Evolutionary conservation across 2,113 vertebrate genomes (phyloP), one percentile per base, ranked within the genome.

Genomic region (Syrrhaptes paradoxus): DNA sequence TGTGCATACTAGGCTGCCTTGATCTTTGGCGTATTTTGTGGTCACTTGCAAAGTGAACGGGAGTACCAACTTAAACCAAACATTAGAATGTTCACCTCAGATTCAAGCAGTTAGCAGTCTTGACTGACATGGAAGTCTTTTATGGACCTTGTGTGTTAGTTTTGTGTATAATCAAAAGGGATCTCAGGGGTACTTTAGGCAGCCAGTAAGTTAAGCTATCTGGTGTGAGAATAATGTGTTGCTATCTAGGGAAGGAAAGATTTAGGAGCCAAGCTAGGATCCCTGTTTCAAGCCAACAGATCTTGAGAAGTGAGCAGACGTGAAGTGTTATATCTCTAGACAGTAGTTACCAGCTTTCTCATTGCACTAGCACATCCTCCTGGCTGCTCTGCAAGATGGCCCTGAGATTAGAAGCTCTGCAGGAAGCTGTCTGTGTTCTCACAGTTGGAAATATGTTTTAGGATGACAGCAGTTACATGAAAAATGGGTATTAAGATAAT

Each of bases 301-400:
- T 91, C 38, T 65, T 93, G 68, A 95, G 73, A 80, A 95, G 36
- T 62, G 71, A 55, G 70, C 38, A 81, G 63, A 73, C 73, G 17
- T 77, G 77, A 90, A 95, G 58, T 89, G 41, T 85, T 96, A 12
- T 68, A 78, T 94, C 95, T 96, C 90, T 83, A 89, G 92, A 66
- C 87, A 84, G 49, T 90, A 94, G 85, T 93, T 96, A 93, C 65
- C 74, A 66, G 86, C 62, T 95, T 95, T 94, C 73, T 93, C 74
- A 87, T 59, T 93, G 72, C 8, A 2, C 81, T 83, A 86, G 66
- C 66, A 76, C 86, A 93, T 97, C 83, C 85, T 94, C 89, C 96
- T 97, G 80, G 94, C 78, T 95, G 51, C 65, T 97, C 54, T 97
- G 84, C 93, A 85, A 98, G 97, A 95, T 78, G 75, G 78, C 58